Base-by-base conservation (phyloP, 2,888 invertebrate species). In the Lycaena phlaeas region DNA sequence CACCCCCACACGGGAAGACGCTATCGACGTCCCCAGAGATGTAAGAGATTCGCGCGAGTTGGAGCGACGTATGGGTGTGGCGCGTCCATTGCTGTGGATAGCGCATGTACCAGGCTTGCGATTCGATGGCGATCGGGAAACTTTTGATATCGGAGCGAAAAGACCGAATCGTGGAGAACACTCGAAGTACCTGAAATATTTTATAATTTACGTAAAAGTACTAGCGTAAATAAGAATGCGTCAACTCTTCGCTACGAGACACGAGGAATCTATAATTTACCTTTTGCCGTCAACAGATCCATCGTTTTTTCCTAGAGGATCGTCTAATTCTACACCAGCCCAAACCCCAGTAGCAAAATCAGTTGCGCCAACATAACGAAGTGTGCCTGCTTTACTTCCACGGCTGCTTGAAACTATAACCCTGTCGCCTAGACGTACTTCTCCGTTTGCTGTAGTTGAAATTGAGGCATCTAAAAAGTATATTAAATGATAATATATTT, bases 271-370 rank as follows among this genome's bases (percentile, higher is more conserved):
- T 17, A 4, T 7, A 9, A 17, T 41, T 45, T 53, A 97, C 96
- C 95, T 92, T 75, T 91, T 92, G 41, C 95, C 97, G 51, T 91
- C 94, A 22, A 98, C 96, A 37, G 94, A 91, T 43, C 98, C 98
- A 65, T 98, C 97, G 73, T 98, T 98, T 79, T 98, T 98, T 40
- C 98, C 98, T 44, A 92, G 81, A 1, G 95, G 91, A 51, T 97
- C 96, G 66, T 97, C 97, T 53, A 98, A 86, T 71, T 98, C 97
- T 12, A 98, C 92, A 14, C 98, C 98, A 47, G 94, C 97, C 97
- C 97, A 98, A 54, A 95, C 90, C 25, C 98, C 98, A 25, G 90
- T 74, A 1, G 97, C 96, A 72, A 98, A 98, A 59, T 95, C 93
- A 22, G 97, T 94, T 38, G 87, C 81, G 15, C 98, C 98, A 50